These are phyloP conservation scores for Neoscelio sp. DNA, from an alignment of 2,888 invertebrate genomes.

Conservation along the genomic window DNA sequence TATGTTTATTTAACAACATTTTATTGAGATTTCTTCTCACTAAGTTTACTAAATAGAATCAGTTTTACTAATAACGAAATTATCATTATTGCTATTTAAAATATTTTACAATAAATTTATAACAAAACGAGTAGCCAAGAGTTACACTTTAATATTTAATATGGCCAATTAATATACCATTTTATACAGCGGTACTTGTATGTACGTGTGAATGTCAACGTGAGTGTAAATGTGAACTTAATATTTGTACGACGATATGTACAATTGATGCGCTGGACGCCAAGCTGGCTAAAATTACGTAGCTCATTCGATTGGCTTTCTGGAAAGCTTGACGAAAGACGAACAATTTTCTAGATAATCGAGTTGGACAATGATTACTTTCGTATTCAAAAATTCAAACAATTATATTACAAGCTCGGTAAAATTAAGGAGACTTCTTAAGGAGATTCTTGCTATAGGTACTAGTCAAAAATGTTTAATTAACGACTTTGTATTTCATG, in stretches of 20 bases:
- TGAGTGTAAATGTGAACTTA: slow-evolving; percentile 22
- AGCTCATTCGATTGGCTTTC: slow-evolving; percentile 58
- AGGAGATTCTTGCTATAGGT: slow-evolving; percentile 49
- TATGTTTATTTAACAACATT: too few species aligned
- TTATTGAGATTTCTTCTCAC: too few species aligned
- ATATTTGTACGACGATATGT: slow-evolving; percentile 41
- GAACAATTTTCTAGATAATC: slow-evolving; percentile 39
- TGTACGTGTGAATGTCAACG: slow-evolving; percentile 3
- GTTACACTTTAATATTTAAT: too few species aligned
- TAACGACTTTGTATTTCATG: too few species aligned
- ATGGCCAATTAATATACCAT: not conserved
- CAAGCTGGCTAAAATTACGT: slow-evolving; percentile 61
- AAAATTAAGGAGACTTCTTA: slow-evolving; percentile 15
- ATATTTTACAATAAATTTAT: too few species aligned
- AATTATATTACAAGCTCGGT: not conserved
- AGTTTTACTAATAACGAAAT: too few species aligned
- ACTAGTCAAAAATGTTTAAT: slow-evolving; percentile 51
- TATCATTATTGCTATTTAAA: too few species aligned
- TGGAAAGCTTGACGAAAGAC: slow-evolving; percentile 54
- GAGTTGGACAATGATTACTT: slow-evolving; percentile 29
- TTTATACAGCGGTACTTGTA: slow-evolving; percentile 6
- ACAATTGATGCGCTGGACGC: slow-evolving; percentile 69
- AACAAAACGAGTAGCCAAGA: too few species aligned
- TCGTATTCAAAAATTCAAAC: slow-evolving; percentile 6
- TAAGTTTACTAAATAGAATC: too few species aligned